Base-by-base conservation (phyloP, 2,888 invertebrate species). In the Stenichneumon culpator region DNA sequence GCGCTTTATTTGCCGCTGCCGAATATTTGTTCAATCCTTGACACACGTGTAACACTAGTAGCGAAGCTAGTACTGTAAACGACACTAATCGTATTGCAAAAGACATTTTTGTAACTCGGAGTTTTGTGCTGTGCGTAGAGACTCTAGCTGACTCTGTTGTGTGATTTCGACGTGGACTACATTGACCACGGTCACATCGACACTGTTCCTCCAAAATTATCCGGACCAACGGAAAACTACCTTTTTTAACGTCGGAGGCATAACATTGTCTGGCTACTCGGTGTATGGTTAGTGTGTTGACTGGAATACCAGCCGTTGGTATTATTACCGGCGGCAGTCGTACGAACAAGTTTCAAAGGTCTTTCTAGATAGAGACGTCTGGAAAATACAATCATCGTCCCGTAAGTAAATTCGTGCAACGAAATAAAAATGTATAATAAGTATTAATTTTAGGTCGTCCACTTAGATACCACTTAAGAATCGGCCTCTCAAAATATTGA, bases 11-110 rank as follows among this genome's bases (percentile, higher is more conserved):
- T 3, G 96, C 96, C 82, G 95, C 94, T 63, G 95, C 95, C 0
- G 96, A 96, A 93, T 97, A 97, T 94, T 97, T 97, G 91, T 96
- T 97, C 4, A 79, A 28, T 28, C 87, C 90, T n/a, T 89, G 86
- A 54, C 87, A 87, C 69, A 78, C 79, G 60, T 82, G 60, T 1
- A 85, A 19, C 65, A 82, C 50, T 2, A 85, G 16, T 1, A 85
- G 60, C 39, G 68, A 67, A 36, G 47, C 82, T 1, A 82, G 16
- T 32, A 73, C 36, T 5, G 16, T 32, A 16, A 85, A 72, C n/a
- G 50, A 32, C 9, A 63, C 9, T 47, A 16, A 28, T 47, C 52
- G 65, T 32, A 80, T 63, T n/a, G n/a, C 3, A 3, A 68, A 44
- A 70, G 81, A 70, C 83, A 83, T 83, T 70, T 80, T 79, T 75